phyloP scores from a whole-genome alignment of 1,140 invertebrate species.

The Drosophila mayri region DNA sequence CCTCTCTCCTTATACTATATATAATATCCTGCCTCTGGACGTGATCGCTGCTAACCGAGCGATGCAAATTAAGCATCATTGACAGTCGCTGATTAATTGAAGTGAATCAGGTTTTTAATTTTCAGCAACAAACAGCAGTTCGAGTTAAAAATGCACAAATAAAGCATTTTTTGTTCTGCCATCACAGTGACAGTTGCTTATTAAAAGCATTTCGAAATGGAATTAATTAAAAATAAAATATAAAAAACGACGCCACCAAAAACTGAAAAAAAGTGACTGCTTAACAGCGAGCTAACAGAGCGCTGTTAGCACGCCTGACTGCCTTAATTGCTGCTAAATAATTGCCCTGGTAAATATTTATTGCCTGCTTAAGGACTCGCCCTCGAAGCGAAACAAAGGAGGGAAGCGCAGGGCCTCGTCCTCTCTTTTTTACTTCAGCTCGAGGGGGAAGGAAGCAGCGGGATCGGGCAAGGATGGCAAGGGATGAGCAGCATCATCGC shows the following conservation, averaged over 20 bases:
- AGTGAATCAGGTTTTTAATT: slow-evolving; percentile 78
- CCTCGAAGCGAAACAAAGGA: slow-evolving; percentile 20
- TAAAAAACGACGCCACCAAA: neutral
- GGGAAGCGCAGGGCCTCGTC: neutral
- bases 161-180: slow-evolving; percentile 42
- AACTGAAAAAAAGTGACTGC: neutral
- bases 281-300: slow-evolving; percentile 28
- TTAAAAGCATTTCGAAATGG: slow-evolving; percentile 68
- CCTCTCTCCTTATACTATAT: slow-evolving; percentile 11
- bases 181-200: slow-evolving; percentile 53
- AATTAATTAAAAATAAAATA: slow-evolving; percentile 57
- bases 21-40: slow-evolving; percentile 27
- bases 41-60: slow-evolving; percentile 28
- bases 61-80: slow-evolving; percentile 75
- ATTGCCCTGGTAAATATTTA: slow-evolving; percentile 68
- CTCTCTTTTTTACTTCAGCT: slow-evolving; percentile 6
- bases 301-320: slow-evolving; percentile 20
- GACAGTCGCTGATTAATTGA: slow-evolving; percentile 78
- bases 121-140: slow-evolving; percentile 51
- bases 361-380: slow-evolving; percentile 60
- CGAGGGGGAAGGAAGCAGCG: slow-evolving; percentile 3
- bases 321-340: slow-evolving; percentile 67
- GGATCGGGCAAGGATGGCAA: slow-evolving; percentile 48
- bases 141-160: slow-evolving; percentile 43
- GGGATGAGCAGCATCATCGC: slow-evolving; percentile 75